Evolutionary conservation across 2,113 vertebrate genomes (phyloP), one percentile per base, ranked within the genome.

Genomic region (Lampris incognitus): DNA sequence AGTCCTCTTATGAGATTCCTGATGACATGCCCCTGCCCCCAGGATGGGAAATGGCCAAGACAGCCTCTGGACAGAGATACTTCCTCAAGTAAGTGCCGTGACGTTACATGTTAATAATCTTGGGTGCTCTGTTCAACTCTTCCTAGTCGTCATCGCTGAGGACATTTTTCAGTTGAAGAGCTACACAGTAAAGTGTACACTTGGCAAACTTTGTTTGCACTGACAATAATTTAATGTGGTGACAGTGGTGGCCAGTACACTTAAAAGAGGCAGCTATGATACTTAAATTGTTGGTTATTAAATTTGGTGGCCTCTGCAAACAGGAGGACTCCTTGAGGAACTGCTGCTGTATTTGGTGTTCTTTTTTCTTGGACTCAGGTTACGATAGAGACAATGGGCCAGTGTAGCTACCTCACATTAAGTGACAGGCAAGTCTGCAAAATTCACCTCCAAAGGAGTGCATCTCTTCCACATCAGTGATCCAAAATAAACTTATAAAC

Each of bases 11-110:
- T 77, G 98, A 99, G 91, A 98, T 99, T 75, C 95, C 97, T 0
- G 98, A 99, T 37, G 98, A 99, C 9, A 91, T 99, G 37, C 97
- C 98, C 52, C 91, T 99, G 83, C 98, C 98, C 1, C 95, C 96
- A 0, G 98, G 97, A 2, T 99, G 98, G 98, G 98, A 99, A 92
- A 99, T 99, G 98, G 98, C 98, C 40, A 99, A 99, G 92, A 99
- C 98, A 0, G 85, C 95, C 9, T 98, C 98, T 11, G 98, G 98
- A 51, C 98, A 99, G 94, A 96, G 98, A 95, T 99, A 99, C 93
- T 99, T 99, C 76, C 95, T 99, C 80, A 99, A 99, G 98, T 99
- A 93, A 97, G 98, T 96, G 66, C 67, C 46, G n/a, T 3, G 8
- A 39, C 10, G 42, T 37, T 41, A 24, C 48, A 64, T 46, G 54